Base-by-base conservation (phyloP, 2,888 invertebrate genomes). In the Hermaeophaga mercurialis region DNA sequence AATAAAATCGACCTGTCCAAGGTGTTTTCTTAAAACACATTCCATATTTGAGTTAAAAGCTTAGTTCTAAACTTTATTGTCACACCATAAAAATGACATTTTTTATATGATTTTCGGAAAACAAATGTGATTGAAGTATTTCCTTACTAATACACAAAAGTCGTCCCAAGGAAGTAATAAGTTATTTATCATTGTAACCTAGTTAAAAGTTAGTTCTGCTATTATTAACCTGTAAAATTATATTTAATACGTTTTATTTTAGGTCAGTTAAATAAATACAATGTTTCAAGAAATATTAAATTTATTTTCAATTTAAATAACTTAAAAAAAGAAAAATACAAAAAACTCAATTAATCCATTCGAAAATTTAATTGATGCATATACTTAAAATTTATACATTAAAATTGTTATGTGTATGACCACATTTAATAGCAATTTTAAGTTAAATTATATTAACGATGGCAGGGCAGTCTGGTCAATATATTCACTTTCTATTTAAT, bases 381-480 rank as follows among this genome's bases (percentile, higher is more conserved):
- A 19, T 54, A 55, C 47, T 49, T 33, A 33, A 26, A 43, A 50
- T 54, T 56, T 59, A 49, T 15, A 59, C 54, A 34, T 56, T 34
- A 45, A 57, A 19, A 15, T 36, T 17, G 18, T 18, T 12, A 52
- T 33, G 31, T 47, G 24, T 44, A 36, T 17, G 26, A 47, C 28
- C 50, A 31, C 49, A 39, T 28, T 22, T 26, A 45, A 39, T 38
- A 45, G 45, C 45, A 53, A 52, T 26, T 19, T n/a, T 45, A 38
- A 50, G 7, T 17, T 33, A 50, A 46, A 5, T 54, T n/a, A 36
- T 5, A 36, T 56, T 18, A 49, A 64, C 48, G 56, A 64, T 67
- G 67, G 69, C 67, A 67, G 69, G 67, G 69, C 67, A 67, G 69
- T 67, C 57, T 56, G 44, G 38, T 24, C 24, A 31, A 8, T 31